Evolutionary conservation across 2,888 invertebrate genomes (phyloP), one percentile per base, ranked within the genome.

Genomic region (Lithophane semibrunnea): DNA sequence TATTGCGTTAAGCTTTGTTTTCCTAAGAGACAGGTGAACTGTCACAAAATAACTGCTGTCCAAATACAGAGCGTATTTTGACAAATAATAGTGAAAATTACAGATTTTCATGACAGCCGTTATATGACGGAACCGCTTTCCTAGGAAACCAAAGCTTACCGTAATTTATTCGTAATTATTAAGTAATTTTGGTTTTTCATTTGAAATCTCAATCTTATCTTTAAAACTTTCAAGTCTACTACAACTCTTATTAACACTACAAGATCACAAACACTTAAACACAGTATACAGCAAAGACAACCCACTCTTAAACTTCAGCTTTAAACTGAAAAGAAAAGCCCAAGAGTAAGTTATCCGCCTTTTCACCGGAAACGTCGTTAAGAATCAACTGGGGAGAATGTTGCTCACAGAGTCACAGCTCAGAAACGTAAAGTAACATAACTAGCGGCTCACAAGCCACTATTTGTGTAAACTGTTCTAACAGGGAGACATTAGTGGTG

Each of bases 351-450:
- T 80, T 74, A 85, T 56, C 77, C 79, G 83, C 67, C 67, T 78
- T 80, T 75, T 47, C 75, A 56, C 65, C 47, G 75, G 64, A 73
- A 80, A 74, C 68, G 69, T 85, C 80, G 81, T 75, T 84, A 78
- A 80, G 75, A 86, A 79, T 79, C 79, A 85, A 80, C 80, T 75
- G 60, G 65, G 77, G 76, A 79, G 78, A 85, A 80, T 85, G 73
- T 77, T 77, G 82, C 49, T 66, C 81, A 65, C 74, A 58, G 67
- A 76, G 72, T 71, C 42, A 58, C 72, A 52, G 73, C 78, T 82
- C 82, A 70, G 66, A 58, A 63, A 73, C 73, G 56, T 78, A 58
- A 64, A 73, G 82, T 79, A 83, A 83, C 74, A 66, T 80, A 64
- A 75, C 80, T 42, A 76, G 69, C 47, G n/a, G 37, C 77, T 78